These are phyloP conservation scores for Thymelicus acteon DNA, from an alignment of 2,888 invertebrate genomes.

Conservation along the genomic window DNA sequence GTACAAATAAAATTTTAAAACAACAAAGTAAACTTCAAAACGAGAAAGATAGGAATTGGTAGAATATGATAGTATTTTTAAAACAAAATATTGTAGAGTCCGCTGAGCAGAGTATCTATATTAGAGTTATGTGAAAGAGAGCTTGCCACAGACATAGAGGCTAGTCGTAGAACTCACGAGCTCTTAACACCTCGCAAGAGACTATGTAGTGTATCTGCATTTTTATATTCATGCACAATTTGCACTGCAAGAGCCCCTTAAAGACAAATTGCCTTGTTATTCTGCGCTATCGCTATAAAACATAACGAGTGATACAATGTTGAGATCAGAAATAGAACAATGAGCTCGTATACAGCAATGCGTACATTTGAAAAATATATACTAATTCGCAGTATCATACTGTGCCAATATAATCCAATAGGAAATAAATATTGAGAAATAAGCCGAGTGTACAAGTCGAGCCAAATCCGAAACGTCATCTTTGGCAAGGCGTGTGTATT, in stretches of 20 bases:
- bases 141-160: not conserved
- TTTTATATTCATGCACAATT: slow-evolving; percentile 42
- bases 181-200: not conserved
- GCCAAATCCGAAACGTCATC: slow-evolving; percentile 21
- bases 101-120: not conserved
- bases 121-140: not conserved
- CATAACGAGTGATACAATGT: slow-evolving; percentile 35
- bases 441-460: slow-evolving; percentile 17
- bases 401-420: slow-evolving; percentile 25
- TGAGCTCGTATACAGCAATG: slow-evolving; percentile 9
- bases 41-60: not conserved
- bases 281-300: slow-evolving; percentile 31
- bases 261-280: slow-evolving; percentile 39
- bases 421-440: slow-evolving; percentile 27
- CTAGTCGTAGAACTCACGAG: not conserved
- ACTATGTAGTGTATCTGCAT: slow-evolving; percentile 1
- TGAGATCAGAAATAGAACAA: slow-evolving; percentile 29
- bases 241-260: slow-evolving; percentile 34
- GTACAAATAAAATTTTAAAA: too few species aligned
- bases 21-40: too few species aligned
- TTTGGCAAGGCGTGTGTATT: slow-evolving; percentile 21
- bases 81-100: not conserved
- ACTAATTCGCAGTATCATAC: slow-evolving; percentile 21
- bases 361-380: slow-evolving; percentile 25
- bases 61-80: not conserved